These are phyloP conservation scores for Campoplex capitator DNA, from an alignment of 2,888 invertebrate species.

Conservation along the genomic window DNA sequence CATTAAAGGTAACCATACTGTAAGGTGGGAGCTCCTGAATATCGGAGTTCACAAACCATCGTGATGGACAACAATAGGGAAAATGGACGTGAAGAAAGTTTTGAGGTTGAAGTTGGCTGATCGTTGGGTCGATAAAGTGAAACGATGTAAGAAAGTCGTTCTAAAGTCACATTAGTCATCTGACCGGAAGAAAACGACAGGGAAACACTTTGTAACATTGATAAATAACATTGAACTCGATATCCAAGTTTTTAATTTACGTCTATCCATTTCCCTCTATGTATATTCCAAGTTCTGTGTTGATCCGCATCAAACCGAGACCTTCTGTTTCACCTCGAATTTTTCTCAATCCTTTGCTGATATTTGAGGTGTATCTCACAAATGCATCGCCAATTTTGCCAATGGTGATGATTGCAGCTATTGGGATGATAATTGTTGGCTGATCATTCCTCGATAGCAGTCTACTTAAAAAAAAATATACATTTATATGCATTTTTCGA, in stretches of 20 bases:
- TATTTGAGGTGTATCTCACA: background rate
- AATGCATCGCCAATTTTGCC: no score
- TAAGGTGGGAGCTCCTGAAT: background rate
- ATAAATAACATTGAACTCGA: slow-evolving; percentile 3
- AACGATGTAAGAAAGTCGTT: background rate
- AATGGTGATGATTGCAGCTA: no score
- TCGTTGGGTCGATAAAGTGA: background rate
- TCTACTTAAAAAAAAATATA: background rate
- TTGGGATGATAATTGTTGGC: no score
- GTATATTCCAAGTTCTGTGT: no score
- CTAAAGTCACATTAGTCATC: background rate
- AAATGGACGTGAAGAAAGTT: background rate
- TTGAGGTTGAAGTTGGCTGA: background rate
- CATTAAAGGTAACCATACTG: background rate
- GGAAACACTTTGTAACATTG: slow-evolving; percentile 4
- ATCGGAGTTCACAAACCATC: slow-evolving; percentile 6
- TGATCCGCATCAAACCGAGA: background rate
- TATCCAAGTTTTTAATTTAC: background rate
- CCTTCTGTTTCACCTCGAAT: background rate
- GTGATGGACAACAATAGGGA: background rate
- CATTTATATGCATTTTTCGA: background rate
- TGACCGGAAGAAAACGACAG: background rate
- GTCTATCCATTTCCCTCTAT: no score
- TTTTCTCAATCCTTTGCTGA: background rate
- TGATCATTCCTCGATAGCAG: no score